Conservation (phyloP, 2,113 vertebrate genomes). For the Sceloporus undulatus region DNA sequence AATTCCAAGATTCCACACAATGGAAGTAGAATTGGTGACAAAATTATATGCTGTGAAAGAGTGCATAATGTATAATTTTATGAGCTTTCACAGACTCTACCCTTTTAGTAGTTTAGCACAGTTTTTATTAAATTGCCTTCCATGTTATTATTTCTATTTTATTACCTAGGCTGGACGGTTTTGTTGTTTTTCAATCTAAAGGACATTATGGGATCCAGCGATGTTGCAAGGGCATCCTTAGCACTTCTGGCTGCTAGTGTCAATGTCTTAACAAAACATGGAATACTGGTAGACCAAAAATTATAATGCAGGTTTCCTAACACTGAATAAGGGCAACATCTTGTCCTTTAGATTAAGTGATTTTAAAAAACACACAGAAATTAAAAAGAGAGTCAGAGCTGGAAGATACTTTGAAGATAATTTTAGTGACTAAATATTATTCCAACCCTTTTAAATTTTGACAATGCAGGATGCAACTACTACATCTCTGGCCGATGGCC, state of each 20-base stretch:
- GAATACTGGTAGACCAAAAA: neutral
- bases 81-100: neutral
- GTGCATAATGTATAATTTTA: neutral
- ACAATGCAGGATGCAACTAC: neutral
- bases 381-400: no score
- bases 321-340: neutral
- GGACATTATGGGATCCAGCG: neutral
- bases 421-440: neutral
- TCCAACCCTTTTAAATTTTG: neutral
- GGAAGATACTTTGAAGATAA: neutral
- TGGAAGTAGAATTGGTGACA: no score
- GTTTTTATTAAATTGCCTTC: neutral
- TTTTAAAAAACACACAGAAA: fast-evolving
- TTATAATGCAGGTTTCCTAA: neutral
- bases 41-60: no score
- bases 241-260: neutral
- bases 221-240: neutral
- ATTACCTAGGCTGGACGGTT: neutral
- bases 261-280: neutral
- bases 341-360: fast-evolving
- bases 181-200: neutral
- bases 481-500: neutral
- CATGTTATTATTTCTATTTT: neutral
- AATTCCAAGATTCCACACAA: no score
- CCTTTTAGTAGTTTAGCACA: neutral